Evolutionary conservation across 2,113 vertebrate species (phyloP), one percentile per base, ranked within the genome.

Genomic region (Daboia siamensis): DNA sequence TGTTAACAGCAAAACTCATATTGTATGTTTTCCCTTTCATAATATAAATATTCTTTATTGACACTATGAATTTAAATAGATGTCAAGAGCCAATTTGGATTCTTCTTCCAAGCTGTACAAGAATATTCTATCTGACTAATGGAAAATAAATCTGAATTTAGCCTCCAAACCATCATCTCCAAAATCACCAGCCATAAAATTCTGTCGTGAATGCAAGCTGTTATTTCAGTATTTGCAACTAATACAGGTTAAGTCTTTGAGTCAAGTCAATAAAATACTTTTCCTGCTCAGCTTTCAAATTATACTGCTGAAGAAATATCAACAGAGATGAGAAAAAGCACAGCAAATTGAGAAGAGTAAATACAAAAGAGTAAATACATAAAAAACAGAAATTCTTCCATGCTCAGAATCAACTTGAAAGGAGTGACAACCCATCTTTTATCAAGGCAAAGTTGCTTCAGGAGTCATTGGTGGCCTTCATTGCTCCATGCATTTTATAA

Each of bases 31-130:
- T 95, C 88, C 33, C 55, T 51, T 94, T 94, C 87, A 57, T 94
- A 92, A 96, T 96, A 96, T 95, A 91, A 96, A 93, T 85, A 94
- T 91, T 91, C 91, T 69, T 46, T 55, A 89, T 95, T 95, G 93
- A 80, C 84, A 95, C 55, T 92, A 88, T 59, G 26, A 15, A 95
- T 94, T 95, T 94, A 64, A 93, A 87, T 1, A 3, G 10, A 94
- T 48, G 0, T 3, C 48, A 46, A 85, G 24, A 21, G 93, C 94
- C 91, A 94, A 94, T 61, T 61, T 91, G 88, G 48, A 92, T 54
- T 93, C 24, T 88, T 90, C 85, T 84, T 92, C 85, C 26, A 9
- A 93, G 88, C 85, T 44, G 90, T 54, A 24, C 5, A 54, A 64
- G 85, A 89, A 33, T 84, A 44, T 84, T 1, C 46, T 52, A 80